Conservation (phyloP, 2,113 vertebrate genomes). For the Phycodurus eques region DNA sequence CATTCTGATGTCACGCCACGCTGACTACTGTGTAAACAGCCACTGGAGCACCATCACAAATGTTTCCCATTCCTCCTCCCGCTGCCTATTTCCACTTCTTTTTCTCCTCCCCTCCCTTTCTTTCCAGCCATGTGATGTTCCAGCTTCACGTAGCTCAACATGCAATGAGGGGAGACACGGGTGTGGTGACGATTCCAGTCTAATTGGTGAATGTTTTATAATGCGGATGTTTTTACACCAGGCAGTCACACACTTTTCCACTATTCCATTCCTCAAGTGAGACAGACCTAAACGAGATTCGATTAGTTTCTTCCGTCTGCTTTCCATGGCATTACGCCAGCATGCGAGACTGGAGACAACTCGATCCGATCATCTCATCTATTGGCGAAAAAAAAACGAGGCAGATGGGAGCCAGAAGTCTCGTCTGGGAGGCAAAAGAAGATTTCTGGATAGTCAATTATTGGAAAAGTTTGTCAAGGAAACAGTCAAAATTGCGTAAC, state of each 20-base stretch:
- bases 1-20: conserved; percentile 75
- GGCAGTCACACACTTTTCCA: conserved; percentile 13
- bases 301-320: conserved; percentile 9
- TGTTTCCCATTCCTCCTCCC: conserved; percentile 78
- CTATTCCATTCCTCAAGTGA: conserved; percentile 10
- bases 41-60: conserved; percentile 68
- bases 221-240: conserved; percentile 30
- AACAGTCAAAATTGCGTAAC: too few species aligned
- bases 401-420: conserved; percentile 11
- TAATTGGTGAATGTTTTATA: conserved; percentile 23
- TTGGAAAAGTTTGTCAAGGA: not conserved
- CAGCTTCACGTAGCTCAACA: conserved; percentile 38
- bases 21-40: conserved; percentile 75
- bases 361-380: conserved; percentile 24
- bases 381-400: conserved; percentile 7
- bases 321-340: conserved; percentile 14
- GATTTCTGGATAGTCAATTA: too few species aligned
- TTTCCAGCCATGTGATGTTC: conserved; percentile 53
- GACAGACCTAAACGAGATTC: conserved; percentile 21
- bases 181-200: conserved; percentile 25
- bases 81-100: conserved; percentile 64
- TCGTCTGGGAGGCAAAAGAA: not conserved
- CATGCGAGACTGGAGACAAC: conserved; percentile 10
- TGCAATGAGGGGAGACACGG: conserved; percentile 40
- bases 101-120: conserved; percentile 35